Percentiles rank a stretch among this genome's conserved stretches.
These are phyloP conservation scores for Phaethon lepturus DNA, from an alignment of 2,113 vertebrate species.

Conservation along the genomic window DNA sequence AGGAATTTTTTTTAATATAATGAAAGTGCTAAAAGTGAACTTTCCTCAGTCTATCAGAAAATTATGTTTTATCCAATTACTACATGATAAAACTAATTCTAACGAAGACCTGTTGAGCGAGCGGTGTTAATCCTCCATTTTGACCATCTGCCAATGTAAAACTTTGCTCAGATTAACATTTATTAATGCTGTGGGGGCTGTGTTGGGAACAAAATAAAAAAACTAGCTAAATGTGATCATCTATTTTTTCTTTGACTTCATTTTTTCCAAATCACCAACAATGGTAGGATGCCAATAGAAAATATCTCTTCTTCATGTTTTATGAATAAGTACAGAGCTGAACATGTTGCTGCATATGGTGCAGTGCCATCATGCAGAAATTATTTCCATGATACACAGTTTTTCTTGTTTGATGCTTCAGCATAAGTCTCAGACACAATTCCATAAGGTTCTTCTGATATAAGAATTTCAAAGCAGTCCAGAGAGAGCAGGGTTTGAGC, in stretches of 20 bases:
- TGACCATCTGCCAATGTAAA: constrained; percentile 31
- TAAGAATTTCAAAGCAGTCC: background rate
- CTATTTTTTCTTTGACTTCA: background rate
- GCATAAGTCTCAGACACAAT: background rate
- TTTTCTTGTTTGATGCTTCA: background rate
- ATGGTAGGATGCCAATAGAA: background rate
- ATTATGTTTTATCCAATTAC: constrained; percentile 2
- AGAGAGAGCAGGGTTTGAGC: background rate
- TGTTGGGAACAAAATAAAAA: background rate
- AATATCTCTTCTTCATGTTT: background rate
- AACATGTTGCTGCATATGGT: background rate
- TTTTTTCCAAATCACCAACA: background rate
- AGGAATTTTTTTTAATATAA: background rate
- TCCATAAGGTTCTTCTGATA: background rate
- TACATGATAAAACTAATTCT: constrained; percentile 38
- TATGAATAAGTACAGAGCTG: background rate
- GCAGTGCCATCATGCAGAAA: background rate
- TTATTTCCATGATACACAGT: background rate
- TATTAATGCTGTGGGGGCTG: background rate
- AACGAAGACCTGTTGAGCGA: background rate
- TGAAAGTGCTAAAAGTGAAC: background rate
- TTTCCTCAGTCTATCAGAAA: background rate
- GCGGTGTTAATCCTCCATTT: constrained; percentile 36
- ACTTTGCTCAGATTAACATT: background rate
- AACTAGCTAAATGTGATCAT: background rate